Conservation (phyloP, 2,797 vertebrate species). For the Gambusia yucatana region DNA sequence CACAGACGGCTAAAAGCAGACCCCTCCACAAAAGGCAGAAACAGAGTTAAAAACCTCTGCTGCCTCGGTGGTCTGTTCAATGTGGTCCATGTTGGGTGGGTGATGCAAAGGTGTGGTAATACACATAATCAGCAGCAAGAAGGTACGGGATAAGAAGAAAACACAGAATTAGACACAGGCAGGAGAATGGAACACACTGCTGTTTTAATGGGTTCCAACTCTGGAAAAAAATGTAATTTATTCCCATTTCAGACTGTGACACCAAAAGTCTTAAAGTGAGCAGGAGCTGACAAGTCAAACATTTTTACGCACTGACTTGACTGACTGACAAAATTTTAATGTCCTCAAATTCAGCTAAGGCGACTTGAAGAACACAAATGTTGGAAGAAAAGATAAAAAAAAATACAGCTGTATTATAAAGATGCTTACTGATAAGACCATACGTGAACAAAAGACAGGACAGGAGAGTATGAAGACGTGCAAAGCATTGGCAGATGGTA, state of each 20-base stretch:
- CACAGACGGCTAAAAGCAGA: constrained; percentile 22
- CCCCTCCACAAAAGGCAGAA: constrained; percentile 67
- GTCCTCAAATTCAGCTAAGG: neutral
- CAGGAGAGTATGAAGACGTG: neutral
- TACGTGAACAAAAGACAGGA: neutral
- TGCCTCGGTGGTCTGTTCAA: constrained; percentile 35
- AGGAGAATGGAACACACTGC: neutral
- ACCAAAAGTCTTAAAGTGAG: neutral
- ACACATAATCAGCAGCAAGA: constrained; percentile 51
- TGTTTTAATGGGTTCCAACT: neutral
- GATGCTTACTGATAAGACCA: too few relatives aligned
- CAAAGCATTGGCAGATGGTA: too few relatives aligned
- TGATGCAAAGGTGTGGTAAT: constrained; percentile 56
- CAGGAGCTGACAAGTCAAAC: neutral
- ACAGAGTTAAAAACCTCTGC: constrained; percentile 58
- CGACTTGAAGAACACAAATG: constrained; percentile 31
- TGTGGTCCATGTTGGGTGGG: constrained; percentile 46
- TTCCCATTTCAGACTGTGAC: neutral
- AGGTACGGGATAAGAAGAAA: constrained; percentile 40
- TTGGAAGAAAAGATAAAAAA: constrained; percentile 17
- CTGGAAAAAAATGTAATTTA: neutral
- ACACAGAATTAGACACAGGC: neutral
- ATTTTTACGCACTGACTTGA: neutral
- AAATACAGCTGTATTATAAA: constrained; percentile 8
- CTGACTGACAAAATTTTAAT: neutral